Conservation (phyloP, 2,113 vertebrate species). For the Pontoporia blainvillei region DNA sequence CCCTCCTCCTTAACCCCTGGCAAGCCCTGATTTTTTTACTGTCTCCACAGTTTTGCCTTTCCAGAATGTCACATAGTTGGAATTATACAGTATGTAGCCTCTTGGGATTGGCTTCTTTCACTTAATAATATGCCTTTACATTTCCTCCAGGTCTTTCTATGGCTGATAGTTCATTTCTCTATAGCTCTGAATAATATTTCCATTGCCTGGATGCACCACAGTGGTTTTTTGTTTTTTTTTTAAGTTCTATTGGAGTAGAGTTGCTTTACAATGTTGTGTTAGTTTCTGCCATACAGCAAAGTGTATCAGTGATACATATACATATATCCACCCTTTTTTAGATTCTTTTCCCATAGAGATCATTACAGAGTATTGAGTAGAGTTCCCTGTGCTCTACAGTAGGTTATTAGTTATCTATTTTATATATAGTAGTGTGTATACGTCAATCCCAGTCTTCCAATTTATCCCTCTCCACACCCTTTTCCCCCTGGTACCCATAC, state of each 20-base stretch:
- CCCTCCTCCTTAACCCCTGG: background rate
- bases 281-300: background rate
- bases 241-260: too few relatives aligned
- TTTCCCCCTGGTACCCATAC: too few relatives aligned
- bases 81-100: background rate
- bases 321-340: background rate
- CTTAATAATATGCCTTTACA: background rate
- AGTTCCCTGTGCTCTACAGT: background rate
- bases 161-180: background rate
- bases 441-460: background rate
- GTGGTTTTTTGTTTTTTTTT: background rate
- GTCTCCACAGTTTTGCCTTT: background rate
- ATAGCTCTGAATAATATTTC: background rate
- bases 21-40: background rate
- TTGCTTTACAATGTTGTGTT: background rate
- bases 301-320: background rate
- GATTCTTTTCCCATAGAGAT: fast-evolving
- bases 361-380: background rate
- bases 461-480: background rate
- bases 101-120: background rate
- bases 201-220: background rate
- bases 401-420: background rate
- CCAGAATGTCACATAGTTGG: background rate
- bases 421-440: background rate
- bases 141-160: background rate